A percentile compares a stretch with the other conserved stretches of the same genome.
Conservation (phyloP, 2,888 invertebrate genomes). For the Drosophila pseudotakahashii region DNA sequence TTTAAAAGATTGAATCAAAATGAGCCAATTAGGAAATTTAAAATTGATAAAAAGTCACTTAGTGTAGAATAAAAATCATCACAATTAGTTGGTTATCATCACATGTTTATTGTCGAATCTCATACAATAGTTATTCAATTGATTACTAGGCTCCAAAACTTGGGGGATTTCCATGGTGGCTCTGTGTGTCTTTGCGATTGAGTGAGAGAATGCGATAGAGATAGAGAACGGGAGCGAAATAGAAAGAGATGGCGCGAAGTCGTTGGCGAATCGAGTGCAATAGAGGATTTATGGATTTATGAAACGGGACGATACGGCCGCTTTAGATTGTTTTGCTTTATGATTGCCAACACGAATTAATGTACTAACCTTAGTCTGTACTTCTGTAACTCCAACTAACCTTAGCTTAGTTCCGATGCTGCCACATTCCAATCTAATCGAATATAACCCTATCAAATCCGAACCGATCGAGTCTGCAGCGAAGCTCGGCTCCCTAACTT, state of each 20-base stretch:
- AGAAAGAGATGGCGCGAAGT: slow-evolving; percentile 16
- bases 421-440: slow-evolving; percentile 15
- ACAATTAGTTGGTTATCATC: neutral
- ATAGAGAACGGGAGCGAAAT: slow-evolving; percentile 9
- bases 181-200: slow-evolving; percentile 28
- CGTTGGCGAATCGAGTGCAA: slow-evolving; percentile 57
- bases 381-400: slow-evolving; percentile 18
- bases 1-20: neutral
- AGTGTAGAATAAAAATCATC: neutral
- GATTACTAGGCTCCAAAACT: neutral
- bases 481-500: slow-evolving; percentile 18
- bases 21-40: neutral
- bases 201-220: slow-evolving; percentile 33
- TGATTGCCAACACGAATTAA: slow-evolving; percentile 35
- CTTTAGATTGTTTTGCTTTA: slow-evolving; percentile 38
- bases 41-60: neutral
- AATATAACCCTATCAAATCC: neutral
- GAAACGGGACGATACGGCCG: slow-evolving; percentile 5
- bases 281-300: slow-evolving; percentile 37
- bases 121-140: neutral
- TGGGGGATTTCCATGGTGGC: slow-evolving; percentile 23
- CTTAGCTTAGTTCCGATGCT: slow-evolving; percentile 24
- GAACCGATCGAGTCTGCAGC: slow-evolving; percentile 18
- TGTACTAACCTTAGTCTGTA: slow-evolving; percentile 35
- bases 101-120: slow-evolving; percentile 7